Percentiles rank a stretch among this genome's conserved stretches.
Evolutionary conservation across 2,113 vertebrate species (phyloP).

Genomic region (Climacteris rufus): DNA sequence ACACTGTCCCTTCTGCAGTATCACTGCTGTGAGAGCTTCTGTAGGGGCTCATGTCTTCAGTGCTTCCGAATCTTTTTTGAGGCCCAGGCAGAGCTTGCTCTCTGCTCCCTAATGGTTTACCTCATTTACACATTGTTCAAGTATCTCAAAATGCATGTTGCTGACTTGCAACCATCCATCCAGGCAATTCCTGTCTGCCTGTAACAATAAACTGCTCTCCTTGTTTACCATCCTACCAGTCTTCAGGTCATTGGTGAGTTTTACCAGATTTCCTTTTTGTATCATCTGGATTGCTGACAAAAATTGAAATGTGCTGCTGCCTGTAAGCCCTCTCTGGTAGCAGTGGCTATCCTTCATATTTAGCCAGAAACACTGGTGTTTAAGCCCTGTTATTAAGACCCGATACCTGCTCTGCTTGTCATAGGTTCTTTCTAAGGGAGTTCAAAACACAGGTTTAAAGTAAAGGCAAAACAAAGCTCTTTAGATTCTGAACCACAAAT

Average conservation of each 20-base stretch:
- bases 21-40: background rate
- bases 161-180: background rate
- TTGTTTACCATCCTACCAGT: background rate
- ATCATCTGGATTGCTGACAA: background rate
- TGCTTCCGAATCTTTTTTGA: background rate
- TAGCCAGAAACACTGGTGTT: background rate
- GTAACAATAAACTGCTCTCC: background rate
- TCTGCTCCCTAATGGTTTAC: fast-evolving
- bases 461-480: background rate
- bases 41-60: background rate
- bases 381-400: background rate
- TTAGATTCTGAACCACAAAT: background rate
- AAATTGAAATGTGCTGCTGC: background rate
- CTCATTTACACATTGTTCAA: background rate
- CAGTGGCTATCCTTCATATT: background rate
- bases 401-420: background rate
- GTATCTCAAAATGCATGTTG: background rate
- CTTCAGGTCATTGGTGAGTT: background rate
- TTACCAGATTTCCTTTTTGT: background rate
- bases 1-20: background rate
- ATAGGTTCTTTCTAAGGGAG: background rate
- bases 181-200: background rate
- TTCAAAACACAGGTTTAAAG: background rate
- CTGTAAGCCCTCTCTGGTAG: background rate
- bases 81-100: background rate